phyloP scores from a whole-genome alignment of 2,797 vertebrate genomes.

The Fundulus diaphanus region DNA sequence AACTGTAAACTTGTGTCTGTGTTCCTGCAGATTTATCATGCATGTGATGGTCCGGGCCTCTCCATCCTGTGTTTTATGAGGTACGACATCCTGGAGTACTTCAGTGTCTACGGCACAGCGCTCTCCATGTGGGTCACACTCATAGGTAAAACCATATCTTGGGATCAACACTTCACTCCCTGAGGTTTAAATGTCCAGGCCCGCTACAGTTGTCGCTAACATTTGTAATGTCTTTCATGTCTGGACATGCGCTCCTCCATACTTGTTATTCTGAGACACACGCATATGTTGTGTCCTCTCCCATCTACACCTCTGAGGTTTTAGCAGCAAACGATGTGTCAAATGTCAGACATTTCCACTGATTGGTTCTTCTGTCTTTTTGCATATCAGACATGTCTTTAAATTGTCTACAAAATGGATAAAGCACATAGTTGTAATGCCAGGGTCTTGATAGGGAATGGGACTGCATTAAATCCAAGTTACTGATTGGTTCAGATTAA shows the following conservation, averaged over 20 bases:
- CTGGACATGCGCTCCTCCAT: conserved; percentile 31
- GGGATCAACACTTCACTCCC: background rate
- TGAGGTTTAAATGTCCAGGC: background rate
- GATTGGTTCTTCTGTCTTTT: background rate
- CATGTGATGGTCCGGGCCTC: conserved; percentile 89
- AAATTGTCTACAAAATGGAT: background rate
- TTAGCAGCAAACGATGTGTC: background rate
- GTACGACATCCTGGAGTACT: conserved; percentile 93
- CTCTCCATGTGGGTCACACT: conserved; percentile 98
- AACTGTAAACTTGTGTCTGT: background rate
- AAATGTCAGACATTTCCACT: conserved; percentile 18
- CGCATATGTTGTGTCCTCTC: background rate
- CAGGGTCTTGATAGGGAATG: background rate
- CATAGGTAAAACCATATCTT: conserved; percentile 84
- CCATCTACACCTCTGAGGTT: conserved; percentile 1
- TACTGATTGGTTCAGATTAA: background rate
- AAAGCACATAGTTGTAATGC: background rate
- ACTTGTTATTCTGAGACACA: conserved; percentile 1
- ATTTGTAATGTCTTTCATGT: conserved; percentile 42
- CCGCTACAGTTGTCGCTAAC: conserved; percentile 51
- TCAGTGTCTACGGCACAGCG: conserved; percentile 92
- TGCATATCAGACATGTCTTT: background rate
- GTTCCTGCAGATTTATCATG: conserved; percentile 86
- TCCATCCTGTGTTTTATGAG: conserved; percentile 93
- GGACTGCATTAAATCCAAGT: background rate